A percentile compares a stretch with the other conserved stretches of the same genome.
phyloP scores from a whole-genome alignment of 2,797 vertebrate species.

The Enteromius trimaculatus region DNA sequence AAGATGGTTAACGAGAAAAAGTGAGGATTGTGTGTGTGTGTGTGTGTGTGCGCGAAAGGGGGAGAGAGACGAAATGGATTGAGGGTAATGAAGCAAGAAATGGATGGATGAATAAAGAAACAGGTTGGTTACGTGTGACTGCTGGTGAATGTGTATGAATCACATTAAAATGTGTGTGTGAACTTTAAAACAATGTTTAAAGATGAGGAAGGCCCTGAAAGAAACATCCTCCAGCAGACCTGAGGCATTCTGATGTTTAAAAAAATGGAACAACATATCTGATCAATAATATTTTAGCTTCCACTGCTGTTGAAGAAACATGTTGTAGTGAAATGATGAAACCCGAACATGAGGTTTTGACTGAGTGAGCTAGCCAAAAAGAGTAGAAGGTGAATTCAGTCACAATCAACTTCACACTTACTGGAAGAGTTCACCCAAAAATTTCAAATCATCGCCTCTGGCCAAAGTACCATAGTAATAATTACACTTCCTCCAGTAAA shows the following conservation, averaged over 20 bases:
- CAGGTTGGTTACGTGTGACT: not conserved
- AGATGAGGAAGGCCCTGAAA: not conserved
- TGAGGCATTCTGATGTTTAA: not conserved
- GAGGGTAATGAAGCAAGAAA: not conserved
- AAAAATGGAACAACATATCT: not conserved
- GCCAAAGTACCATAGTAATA: not conserved
- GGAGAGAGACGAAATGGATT: not conserved
- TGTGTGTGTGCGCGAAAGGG: not conserved
- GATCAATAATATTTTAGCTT: not conserved
- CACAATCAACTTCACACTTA: too few species aligned
- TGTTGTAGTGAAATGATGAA: not conserved
- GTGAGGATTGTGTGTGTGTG: not conserved
- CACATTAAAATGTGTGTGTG: not conserved
- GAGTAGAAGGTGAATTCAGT: not conserved
- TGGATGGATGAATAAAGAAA: not conserved
- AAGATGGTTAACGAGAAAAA: conserved; percentile 42
- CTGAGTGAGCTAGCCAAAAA: not conserved
- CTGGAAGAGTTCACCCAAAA: not conserved
- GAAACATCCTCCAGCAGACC: not conserved
- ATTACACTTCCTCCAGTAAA: too few species aligned
- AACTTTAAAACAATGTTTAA: not conserved
- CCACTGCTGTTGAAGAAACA: not conserved
- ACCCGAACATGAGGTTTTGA: not conserved
- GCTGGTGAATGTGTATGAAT: not conserved
- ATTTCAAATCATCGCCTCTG: not conserved